Percentiles rank a stretch among this genome's conserved stretches.
Conservation (phyloP, 2,888 invertebrate species). For the Phasia obesa region DNA sequence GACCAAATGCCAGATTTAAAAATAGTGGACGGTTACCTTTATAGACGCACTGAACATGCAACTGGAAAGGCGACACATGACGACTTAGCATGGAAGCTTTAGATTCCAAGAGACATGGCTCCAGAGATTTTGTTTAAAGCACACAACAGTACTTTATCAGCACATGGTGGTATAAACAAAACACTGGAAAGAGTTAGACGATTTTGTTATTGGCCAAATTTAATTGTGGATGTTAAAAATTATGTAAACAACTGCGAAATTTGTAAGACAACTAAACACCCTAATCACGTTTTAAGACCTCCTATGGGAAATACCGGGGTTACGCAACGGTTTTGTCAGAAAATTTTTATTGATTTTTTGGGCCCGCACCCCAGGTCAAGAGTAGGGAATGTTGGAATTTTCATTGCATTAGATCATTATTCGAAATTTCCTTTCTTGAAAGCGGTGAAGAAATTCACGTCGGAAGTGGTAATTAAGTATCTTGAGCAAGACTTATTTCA, state of each 20-base stretch:
- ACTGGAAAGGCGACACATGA: slow-evolving; percentile 1
- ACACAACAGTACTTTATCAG: slow-evolving; percentile 15
- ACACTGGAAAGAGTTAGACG: slow-evolving; percentile 40
- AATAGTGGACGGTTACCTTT: neutral
- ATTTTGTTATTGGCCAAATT: slow-evolving; percentile 43
- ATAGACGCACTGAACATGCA: neutral
- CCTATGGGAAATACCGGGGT: slow-evolving; percentile 17
- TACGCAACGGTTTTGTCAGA: slow-evolving; percentile 29
- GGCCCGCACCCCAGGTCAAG: slow-evolving; percentile 39
- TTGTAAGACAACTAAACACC: slow-evolving; percentile 14
- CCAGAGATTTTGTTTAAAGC: neutral
- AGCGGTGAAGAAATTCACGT: slow-evolving; percentile 3
- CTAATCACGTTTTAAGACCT: slow-evolving; percentile 3
- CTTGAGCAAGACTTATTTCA: slow-evolving; percentile 27
- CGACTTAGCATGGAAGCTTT: slow-evolving; percentile 43
- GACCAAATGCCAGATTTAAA: neutral
- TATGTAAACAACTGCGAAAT: slow-evolving; percentile 23
- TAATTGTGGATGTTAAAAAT: slow-evolving; percentile 20
- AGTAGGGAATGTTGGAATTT: slow-evolving; percentile 35
- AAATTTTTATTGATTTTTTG: slow-evolving; percentile 30
- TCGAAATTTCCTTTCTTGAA: slow-evolving; percentile 20
- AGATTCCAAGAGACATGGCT: slow-evolving; percentile 34
- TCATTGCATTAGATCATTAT: slow-evolving; percentile 24
- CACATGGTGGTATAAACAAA: slow-evolving; percentile 48
- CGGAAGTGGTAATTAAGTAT: slow-evolving; percentile 16